These are phyloP conservation scores for Troides oblongomaculatus DNA, from an alignment of 2,888 invertebrate genomes.

Conservation along the genomic window DNA sequence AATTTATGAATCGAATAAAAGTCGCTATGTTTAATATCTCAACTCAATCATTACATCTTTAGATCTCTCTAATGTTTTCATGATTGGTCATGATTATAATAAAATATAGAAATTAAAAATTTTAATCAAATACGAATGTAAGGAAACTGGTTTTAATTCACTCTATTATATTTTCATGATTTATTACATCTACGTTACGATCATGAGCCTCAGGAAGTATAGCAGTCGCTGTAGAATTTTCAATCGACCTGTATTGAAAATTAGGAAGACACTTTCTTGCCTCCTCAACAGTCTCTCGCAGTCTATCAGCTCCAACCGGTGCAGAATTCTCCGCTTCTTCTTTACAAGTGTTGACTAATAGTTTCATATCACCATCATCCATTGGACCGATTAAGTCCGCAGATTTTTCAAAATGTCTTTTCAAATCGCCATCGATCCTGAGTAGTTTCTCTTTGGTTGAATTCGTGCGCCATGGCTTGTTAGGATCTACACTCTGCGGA, in stretches of 20 bases:
- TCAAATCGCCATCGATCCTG: slow-evolving; percentile 61
- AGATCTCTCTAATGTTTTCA: too few species aligned
- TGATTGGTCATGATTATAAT: not conserved
- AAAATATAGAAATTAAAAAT: not conserved
- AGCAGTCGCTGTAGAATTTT: slow-evolving; percentile 61
- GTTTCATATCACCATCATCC: slow-evolving; percentile 52
- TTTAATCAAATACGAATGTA: not conserved
- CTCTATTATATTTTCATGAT: not conserved
- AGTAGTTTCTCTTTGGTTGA: slow-evolving; percentile 61
- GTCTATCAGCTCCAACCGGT: slow-evolving; percentile 44
- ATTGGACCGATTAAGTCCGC: slow-evolving; percentile 51
- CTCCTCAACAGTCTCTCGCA: slow-evolving; percentile 59
- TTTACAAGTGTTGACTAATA: slow-evolving; percentile 54
- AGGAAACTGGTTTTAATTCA: not conserved
- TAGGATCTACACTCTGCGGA: slow-evolving; percentile 48
- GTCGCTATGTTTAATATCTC: too few species aligned
- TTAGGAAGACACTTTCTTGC: slow-evolving; percentile 63
- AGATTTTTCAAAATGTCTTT: slow-evolving; percentile 57
- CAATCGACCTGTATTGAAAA: slow-evolving; percentile 61
- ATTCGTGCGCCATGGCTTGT: slow-evolving; percentile 67
- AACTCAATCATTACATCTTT: too few species aligned
- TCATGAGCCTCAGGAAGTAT: slow-evolving; percentile 55
- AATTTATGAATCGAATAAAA: too few species aligned
- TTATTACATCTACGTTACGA: not conserved
- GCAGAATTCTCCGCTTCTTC: slow-evolving; percentile 41